Base-by-base conservation (phyloP, 2,888 invertebrate species). In the Pseudeuparius sepicola region DNA sequence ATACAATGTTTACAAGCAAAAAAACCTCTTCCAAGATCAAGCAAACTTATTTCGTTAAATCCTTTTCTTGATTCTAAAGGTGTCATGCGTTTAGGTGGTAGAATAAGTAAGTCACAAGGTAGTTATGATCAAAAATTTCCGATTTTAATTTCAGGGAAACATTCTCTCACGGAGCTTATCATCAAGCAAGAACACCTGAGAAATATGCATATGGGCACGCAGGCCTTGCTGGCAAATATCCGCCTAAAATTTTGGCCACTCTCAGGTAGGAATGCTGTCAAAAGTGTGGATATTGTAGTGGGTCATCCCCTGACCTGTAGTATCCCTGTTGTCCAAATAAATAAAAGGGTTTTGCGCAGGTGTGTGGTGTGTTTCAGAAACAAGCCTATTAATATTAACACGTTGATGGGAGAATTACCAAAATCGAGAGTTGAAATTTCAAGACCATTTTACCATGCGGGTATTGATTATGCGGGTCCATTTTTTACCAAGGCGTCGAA, bases 401-500 rank as follows among this genome's bases (percentile, higher is more conserved):
- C 34, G 11, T 18, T 29, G 24, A 41, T 41, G 41, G 38, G 38
- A 14, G 35, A 41, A 14, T 30, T 41, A 17, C 37, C 41, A 13
- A 11, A 17, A 14, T 14, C 14, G 7, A 15, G 37, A 15, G 14
- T 40, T n/a, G 20, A 17, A 10, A 27, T 39, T 24, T 33, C 34
- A 15, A 36, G 18, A 28, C 37, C 42, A 27, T 42, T 42, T 35
- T 28, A 14, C 14, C 18, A 31, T 11, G 23, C 29, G 14, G 39
- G 37, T 4, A 26, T 36, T 11, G 39, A 43, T 25, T 42, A 36
- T 15, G 37, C 32, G n/a, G 39, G 36, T 5, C 41, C 43, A 11
- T 41, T 39, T 37, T 12, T 24, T n/a, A 37, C 37, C 14, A 42
- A 43, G 9, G 28, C 28, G 14, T 26, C 26, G n/a, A 42, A 30